A percentile compares a stretch with the other conserved stretches of the same genome.
phyloP scores from a whole-genome alignment of 2,888 invertebrate species.

The Melitaea athalia region DNA sequence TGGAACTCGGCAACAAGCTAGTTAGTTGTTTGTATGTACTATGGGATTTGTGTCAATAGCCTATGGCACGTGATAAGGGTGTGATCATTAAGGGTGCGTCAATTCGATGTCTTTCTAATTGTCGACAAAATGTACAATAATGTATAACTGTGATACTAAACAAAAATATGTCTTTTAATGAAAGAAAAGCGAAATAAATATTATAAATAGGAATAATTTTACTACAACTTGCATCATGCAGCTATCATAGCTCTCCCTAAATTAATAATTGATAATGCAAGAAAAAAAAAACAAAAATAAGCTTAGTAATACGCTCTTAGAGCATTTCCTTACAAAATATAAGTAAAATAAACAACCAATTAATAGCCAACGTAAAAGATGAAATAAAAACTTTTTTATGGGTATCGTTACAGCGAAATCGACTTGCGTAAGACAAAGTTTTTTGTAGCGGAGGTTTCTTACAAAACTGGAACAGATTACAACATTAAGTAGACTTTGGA shows the following conservation, averaged over 20 bases:
- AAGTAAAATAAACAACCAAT: background rate
- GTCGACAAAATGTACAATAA: no score
- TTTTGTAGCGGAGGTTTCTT: constrained; percentile 6
- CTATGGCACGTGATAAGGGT: no score
- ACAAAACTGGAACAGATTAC: constrained; percentile 10
- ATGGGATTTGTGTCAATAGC: no score
- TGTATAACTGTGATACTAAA: no score
- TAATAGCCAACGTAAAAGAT: constrained; percentile 10
- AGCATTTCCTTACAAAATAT: constrained; percentile 3
- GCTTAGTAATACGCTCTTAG: background rate
- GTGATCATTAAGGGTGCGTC: no score
- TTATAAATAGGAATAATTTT: background rate
- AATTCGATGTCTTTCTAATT: no score
- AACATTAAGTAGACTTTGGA: background rate
- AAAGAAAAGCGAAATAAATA: background rate
- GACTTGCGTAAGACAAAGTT: constrained; percentile 18
- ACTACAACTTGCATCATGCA: no score
- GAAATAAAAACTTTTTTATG: constrained; percentile 23
- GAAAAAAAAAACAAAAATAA: background rate
- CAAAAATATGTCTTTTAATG: no score
- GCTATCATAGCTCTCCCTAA: background rate
- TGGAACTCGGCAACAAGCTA: no score
- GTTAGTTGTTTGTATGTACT: no score
- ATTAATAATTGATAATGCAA: background rate
- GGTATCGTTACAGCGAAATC: constrained; percentile 14